Percentiles rank a stretch among this genome's conserved stretches.
Evolutionary conservation across 2,113 vertebrate genomes (phyloP).

Genomic region (Dermatemys mawii): DNA sequence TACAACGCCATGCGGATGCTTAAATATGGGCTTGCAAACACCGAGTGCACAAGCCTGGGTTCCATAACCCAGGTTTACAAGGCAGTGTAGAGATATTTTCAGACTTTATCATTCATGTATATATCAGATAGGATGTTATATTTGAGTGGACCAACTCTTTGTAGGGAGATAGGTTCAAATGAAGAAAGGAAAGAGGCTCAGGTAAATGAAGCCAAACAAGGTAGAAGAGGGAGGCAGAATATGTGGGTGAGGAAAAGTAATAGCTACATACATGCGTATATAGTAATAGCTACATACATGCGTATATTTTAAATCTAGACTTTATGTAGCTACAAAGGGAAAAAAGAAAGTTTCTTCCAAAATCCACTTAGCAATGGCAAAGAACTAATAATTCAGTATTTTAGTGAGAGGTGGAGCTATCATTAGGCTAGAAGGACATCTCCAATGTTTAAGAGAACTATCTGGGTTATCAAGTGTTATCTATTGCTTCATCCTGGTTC

Average conservation of each 20-base stretch:
- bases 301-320: neutral
- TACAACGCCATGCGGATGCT: neutral
- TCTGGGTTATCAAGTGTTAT: neutral
- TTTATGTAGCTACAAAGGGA: neutral
- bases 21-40: neutral
- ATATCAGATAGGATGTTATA: neutral
- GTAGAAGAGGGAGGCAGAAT: accelerated
- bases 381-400: neutral
- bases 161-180: neutral
- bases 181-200: neutral
- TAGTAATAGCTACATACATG: neutral
- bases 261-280: neutral
- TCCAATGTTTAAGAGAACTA: neutral
- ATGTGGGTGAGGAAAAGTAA: neutral
- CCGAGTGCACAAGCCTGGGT: neutral
- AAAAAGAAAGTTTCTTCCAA: neutral
- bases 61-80: neutral
- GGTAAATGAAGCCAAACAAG: neutral
- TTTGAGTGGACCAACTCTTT: neutral
- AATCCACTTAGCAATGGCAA: neutral
- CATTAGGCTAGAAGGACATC: neutral
- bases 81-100: neutral
- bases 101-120: neutral
- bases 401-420: neutral
- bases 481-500: neutral